These are phyloP conservation scores for Danaus plexippus DNA, from an alignment of 1,140 invertebrate genomes.

Conservation along the genomic window DNA sequence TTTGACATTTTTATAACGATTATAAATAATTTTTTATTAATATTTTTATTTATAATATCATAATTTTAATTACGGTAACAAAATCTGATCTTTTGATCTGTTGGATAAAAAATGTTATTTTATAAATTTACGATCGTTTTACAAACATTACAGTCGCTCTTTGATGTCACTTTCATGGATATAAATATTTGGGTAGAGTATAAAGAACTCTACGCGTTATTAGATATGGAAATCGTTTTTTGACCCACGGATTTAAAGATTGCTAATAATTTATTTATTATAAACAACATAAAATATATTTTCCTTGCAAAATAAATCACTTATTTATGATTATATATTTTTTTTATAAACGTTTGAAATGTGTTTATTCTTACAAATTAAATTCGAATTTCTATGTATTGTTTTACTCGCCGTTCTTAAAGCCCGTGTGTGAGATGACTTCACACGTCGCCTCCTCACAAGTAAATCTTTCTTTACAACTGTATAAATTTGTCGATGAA, in stretches of 20 bases:
- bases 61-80: constrained; percentile 1
- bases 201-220: constrained; percentile 55
- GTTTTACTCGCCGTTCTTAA: background rate
- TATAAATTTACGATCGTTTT: constrained; percentile 34
- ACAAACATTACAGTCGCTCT: constrained; percentile 37
- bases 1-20: too few species aligned
- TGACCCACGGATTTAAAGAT: constrained; percentile 27
- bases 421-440: constrained; percentile 17
- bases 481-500: constrained; percentile 66
- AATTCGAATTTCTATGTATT: too few species aligned
- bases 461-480: constrained; percentile 62
- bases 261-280: too few species aligned
- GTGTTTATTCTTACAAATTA: too few species aligned
- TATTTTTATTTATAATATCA: too few species aligned
- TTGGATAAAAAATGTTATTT: constrained; percentile 13
- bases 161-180: constrained; percentile 60
- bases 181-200: constrained; percentile 58
- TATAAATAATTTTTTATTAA: too few species aligned
- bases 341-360: too few species aligned
- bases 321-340: too few species aligned
- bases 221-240: constrained; percentile 46
- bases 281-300: too few species aligned
- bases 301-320: too few species aligned
- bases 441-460: constrained; percentile 46
- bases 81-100: constrained; percentile 17